Evolutionary conservation across 1,140 invertebrate species (phyloP).

Genomic region (Zaprionus ghesquierei): DNA sequence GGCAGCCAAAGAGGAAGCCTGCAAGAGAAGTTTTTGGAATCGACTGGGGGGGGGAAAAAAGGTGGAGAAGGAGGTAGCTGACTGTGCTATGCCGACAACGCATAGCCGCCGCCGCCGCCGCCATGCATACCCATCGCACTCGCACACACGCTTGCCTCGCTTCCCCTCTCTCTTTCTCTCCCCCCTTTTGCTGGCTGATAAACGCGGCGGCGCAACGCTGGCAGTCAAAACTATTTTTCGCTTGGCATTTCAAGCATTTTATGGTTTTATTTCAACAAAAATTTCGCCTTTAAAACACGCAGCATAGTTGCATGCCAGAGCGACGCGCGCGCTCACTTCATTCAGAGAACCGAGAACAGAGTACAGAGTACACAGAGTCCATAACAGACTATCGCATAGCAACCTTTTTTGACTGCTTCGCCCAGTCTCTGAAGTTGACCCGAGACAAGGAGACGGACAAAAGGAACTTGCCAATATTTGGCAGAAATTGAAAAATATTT

Average conservation of each 20-base stretch:
- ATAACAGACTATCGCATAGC: not conserved
- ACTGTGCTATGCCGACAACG: constrained; percentile 41
- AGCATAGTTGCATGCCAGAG: constrained; percentile 71
- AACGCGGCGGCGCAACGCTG: constrained; percentile 17
- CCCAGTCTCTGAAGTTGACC: constrained; percentile 23
- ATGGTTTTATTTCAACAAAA: constrained; percentile 79
- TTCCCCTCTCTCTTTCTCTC: not conserved
- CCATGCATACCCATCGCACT: not conserved
- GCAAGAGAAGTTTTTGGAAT: not conserved
- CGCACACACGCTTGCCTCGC: not conserved
- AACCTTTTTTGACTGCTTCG: constrained; percentile 15
- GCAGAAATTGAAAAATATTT: no score
- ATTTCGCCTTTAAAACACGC: constrained; percentile 72
- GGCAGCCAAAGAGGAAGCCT: constrained; percentile 8
- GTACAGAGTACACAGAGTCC: not conserved
- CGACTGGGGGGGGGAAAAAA: not conserved
- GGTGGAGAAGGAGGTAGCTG: constrained; percentile 15
- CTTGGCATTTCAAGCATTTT: constrained; percentile 79
- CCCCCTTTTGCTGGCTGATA: constrained; percentile 2
- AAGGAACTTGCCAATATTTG: no score
- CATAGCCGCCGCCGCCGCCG: constrained; percentile 7
- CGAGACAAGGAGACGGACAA: not conserved
- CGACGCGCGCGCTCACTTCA: constrained; percentile 7
- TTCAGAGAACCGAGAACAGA: constrained; percentile 17
- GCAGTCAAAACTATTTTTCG: constrained; percentile 79